Conservation (phyloP, 2,113 vertebrate genomes). For the Istiophorus platypterus region DNA sequence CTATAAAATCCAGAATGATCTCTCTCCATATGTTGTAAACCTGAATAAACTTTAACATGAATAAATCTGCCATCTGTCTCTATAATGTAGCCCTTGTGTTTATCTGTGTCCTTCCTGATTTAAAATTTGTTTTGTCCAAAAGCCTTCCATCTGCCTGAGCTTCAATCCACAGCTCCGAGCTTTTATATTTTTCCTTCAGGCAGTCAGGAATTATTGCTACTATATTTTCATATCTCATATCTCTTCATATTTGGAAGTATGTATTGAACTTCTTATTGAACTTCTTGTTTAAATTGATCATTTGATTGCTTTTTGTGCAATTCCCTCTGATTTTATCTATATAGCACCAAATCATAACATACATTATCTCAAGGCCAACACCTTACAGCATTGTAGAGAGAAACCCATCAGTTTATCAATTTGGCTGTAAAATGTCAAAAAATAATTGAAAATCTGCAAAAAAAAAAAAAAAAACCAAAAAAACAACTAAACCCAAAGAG, state of each 20-base stretch:
- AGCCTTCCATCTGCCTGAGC: background rate
- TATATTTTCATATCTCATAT: background rate
- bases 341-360: background rate
- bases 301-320: background rate
- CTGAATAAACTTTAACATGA: constrained; percentile 27
- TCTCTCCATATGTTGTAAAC: constrained; percentile 12
- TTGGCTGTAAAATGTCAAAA: constrained; percentile 3
- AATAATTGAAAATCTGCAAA: background rate
- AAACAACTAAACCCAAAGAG: background rate
- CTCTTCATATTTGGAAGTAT: background rate
- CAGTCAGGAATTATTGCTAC: background rate
- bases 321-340: background rate
- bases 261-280: background rate
- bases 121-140: constrained; percentile 4
- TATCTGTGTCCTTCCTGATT: background rate
- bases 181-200: background rate
- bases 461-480: background rate
- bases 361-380: background rate
- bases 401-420: background rate
- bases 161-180: background rate
- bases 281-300: background rate
- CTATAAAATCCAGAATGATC: constrained; percentile 9
- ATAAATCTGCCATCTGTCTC: constrained; percentile 39
- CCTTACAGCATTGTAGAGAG: background rate
- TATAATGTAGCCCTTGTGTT: background rate